Conservation (phyloP, 2,888 invertebrate genomes). For the Tinea pellionella region DNA sequence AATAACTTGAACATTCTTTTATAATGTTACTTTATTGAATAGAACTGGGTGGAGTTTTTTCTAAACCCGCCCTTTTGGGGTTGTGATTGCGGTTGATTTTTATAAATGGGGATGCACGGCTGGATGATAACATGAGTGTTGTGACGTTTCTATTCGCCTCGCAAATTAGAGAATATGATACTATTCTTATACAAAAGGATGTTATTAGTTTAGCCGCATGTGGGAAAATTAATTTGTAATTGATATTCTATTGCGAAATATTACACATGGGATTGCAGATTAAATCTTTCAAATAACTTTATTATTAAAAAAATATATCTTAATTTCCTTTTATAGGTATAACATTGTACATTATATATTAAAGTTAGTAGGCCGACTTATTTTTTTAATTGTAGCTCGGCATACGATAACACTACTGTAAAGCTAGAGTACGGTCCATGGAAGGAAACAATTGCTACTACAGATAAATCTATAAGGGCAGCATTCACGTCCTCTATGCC, state of each 20-base stretch:
- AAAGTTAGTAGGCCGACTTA: no score
- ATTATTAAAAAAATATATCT: no score
- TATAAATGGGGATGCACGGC: slow-evolving; percentile 31
- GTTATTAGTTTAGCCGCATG: slow-evolving; percentile 65
- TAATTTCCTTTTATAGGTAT: no score
- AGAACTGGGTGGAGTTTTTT: slow-evolving; percentile 6
- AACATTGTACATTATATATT: no score
- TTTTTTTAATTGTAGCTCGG: no score
- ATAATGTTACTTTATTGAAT: background rate
- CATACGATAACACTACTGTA: no score
- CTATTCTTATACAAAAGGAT: slow-evolving; percentile 59
- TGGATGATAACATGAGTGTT: slow-evolving; percentile 48
- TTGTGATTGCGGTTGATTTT: background rate
- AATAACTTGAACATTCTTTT: background rate
- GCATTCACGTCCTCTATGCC: no score
- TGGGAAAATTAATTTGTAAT: slow-evolving; percentile 67
- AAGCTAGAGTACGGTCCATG: no score
- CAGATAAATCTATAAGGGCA: no score
- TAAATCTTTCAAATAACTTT: no score
- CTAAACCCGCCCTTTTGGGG: background rate
- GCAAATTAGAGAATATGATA: slow-evolving; percentile 53
- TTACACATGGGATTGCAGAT: slow-evolving; percentile 15
- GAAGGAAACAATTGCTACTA: no score
- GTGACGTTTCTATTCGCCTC: slow-evolving; percentile 43
- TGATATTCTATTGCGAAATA: slow-evolving; percentile 27